phyloP scores from a whole-genome alignment of 64 coral and sea anemone species.

The Porites lutea region DNA sequence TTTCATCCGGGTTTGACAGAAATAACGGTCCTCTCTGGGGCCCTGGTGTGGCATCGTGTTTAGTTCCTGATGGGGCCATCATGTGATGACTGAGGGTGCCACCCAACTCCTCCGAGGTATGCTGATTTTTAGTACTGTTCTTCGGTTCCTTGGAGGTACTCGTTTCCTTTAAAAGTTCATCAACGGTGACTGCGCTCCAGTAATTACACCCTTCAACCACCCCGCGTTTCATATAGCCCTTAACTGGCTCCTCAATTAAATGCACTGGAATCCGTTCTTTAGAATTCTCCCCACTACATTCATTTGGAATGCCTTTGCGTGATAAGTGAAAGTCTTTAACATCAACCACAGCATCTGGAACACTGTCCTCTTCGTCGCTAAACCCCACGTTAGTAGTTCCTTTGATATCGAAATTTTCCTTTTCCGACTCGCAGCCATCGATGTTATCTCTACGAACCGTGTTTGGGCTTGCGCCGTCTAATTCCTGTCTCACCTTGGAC shows the following conservation, averaged over 20 bases:
- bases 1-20: not conserved
- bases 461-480: not conserved
- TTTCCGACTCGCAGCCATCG: conserved; percentile 27
- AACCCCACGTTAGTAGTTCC: conserved; percentile 16
- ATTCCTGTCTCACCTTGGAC: not conserved
- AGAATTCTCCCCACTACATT: not conserved
- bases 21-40: not conserved
- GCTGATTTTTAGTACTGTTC: not conserved
- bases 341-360: not conserved
- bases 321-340: not conserved
- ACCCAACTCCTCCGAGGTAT: not conserved
- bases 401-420: not conserved
- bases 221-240: not conserved
- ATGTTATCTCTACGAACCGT: conserved; percentile 26
- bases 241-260: not conserved
- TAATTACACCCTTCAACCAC: not conserved
- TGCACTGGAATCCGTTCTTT: not conserved
- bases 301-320: not conserved
- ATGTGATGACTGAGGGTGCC: not conserved
- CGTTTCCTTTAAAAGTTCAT: not conserved
- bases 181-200: no score
- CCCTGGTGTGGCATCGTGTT: not conserved
- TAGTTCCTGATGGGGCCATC: not conserved
- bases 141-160: not conserved
- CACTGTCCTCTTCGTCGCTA: conserved; percentile 15